Evolutionary conservation across 2,888 invertebrate genomes (phyloP).

Genomic region (Acrocyrtus sp.): DNA sequence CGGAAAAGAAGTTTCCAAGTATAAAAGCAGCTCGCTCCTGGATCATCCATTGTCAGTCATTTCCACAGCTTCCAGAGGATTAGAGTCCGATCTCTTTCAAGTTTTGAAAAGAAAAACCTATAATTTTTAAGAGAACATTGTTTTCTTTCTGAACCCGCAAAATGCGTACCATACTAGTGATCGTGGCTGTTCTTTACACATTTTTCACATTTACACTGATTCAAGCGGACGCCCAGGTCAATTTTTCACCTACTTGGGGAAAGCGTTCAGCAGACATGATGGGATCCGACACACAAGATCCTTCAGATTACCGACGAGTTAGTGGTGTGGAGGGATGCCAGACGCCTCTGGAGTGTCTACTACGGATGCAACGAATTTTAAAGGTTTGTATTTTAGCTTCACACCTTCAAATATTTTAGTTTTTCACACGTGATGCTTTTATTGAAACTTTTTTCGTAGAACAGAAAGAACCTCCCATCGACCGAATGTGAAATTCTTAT

Average conservation of each 20-base stretch:
- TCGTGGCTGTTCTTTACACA: constrained; percentile 41
- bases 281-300: constrained; percentile 25
- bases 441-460: constrained; percentile 9
- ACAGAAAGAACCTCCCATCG: constrained; percentile 33
- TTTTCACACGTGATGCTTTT: no score
- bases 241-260: constrained; percentile 73
- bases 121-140: no score
- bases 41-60: no score
- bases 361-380: constrained; percentile 58
- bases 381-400: constrained; percentile 39
- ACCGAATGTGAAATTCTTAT: constrained; percentile 27
- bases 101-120: no score
- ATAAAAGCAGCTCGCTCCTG: no score
- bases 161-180: constrained; percentile 34
- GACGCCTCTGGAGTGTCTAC: constrained; percentile 55
- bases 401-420: background rate
- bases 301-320: constrained; percentile 32
- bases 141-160: constrained; percentile 8
- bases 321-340: constrained; percentile 52
- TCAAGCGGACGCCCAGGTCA: constrained; percentile 68
- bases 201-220: constrained; percentile 44
- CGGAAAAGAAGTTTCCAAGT: no score
- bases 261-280: constrained; percentile 64
- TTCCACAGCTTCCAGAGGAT: no score
- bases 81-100: no score